These are phyloP conservation scores for Teleogryllus oceanicus DNA, from an alignment of 2,888 invertebrate species.

Conservation along the genomic window DNA sequence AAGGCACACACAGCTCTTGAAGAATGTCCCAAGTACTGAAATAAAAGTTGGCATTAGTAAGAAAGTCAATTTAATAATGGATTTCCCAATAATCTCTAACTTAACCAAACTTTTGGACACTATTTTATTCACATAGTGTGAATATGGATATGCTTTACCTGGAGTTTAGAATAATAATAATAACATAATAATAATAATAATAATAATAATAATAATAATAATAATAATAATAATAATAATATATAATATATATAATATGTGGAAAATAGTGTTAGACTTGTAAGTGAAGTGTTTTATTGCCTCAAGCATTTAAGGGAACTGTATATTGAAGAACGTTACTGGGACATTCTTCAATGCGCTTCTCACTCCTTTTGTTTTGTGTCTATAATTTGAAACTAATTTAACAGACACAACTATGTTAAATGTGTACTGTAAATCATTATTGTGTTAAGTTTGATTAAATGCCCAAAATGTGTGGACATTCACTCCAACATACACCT, in stretches of 20 bases:
- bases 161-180: background rate
- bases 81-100: no score
- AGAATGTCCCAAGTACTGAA: slow-evolving; percentile 10
- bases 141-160: no score
- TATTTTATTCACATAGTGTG: no score
- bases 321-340: background rate
- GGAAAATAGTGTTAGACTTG: background rate
- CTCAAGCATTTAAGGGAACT: background rate
- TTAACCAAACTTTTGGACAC: no score
- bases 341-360: background rate
- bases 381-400: background rate
- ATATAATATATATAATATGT: background rate
- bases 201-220: background rate
- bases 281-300: background rate
- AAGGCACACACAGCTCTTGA: background rate
- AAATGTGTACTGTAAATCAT: no score
- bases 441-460: no score
- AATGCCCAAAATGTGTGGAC: background rate
- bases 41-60: background rate
- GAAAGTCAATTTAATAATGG: no score
- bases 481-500: slow-evolving; percentile 2
- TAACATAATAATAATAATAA: slow-evolving; percentile 19
- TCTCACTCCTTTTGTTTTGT: background rate
- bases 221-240: background rate
- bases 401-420: no score